Evolutionary conservation across 2,888 invertebrate species (phyloP).

Genomic region (Oxystoma pomonae): DNA sequence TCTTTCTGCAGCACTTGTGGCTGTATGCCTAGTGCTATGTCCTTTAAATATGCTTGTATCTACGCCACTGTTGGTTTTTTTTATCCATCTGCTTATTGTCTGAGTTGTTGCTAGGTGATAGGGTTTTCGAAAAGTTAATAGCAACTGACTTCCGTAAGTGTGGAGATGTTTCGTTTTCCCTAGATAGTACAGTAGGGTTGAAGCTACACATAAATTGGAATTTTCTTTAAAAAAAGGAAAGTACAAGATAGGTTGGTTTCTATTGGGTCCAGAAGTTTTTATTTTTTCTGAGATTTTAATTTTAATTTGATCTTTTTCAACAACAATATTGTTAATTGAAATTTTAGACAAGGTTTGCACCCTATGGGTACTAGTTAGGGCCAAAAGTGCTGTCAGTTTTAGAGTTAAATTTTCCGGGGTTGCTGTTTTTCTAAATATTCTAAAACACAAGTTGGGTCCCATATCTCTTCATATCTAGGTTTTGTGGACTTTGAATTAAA

Average conservation of each 20-base stretch:
- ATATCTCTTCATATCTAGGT: constrained; percentile 28
- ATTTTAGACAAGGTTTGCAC: constrained; percentile 18
- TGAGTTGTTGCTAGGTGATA: constrained; percentile 10
- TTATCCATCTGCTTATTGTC: constrained; percentile 14
- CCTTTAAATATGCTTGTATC: constrained; percentile 11
- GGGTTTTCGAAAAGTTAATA: constrained; percentile 14
- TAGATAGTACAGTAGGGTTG: neutral
- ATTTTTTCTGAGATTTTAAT: constrained; percentile 19
- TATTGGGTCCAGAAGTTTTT: constrained; percentile 18
- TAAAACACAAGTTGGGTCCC: constrained; percentile 29
- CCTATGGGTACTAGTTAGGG: constrained; percentile 1
- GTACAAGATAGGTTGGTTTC: constrained; percentile 9
- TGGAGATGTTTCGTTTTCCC: neutral
- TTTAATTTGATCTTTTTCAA: constrained; percentile 3
- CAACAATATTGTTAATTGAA: constrained; percentile 17
- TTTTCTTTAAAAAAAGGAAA: constrained; percentile 13
- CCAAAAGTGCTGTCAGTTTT: neutral
- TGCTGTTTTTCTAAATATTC: constrained; percentile 9
- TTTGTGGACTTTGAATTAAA: constrained; percentile 22
- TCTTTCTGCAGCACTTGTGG: constrained; percentile 15
- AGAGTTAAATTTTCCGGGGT: neutral
- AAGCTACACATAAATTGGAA: constrained; percentile 5
- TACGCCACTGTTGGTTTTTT: constrained; percentile 13
- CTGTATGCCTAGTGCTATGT: constrained; percentile 17
- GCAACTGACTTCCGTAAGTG: neutral